phyloP scores from a whole-genome alignment of 2,888 invertebrate species.

The Drosophila dives region DNA sequence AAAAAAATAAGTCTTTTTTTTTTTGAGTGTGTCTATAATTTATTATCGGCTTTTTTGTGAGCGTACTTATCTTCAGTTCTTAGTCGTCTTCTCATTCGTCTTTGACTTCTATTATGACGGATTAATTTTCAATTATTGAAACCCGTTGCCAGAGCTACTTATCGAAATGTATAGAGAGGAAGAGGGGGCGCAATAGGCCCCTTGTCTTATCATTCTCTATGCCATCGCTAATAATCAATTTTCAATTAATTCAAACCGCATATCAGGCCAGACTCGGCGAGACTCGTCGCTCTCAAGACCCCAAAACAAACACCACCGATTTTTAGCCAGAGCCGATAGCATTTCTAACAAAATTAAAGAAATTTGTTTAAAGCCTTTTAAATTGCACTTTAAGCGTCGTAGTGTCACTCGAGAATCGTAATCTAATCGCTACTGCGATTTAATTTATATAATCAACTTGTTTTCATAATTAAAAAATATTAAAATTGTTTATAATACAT shows the following conservation, averaged over 20 bases:
- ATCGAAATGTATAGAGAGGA: slow-evolving; percentile 16
- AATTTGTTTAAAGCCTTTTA: slow-evolving; percentile 80
- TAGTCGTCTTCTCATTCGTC: slow-evolving; percentile 44
- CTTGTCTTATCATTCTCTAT: slow-evolving; percentile 50
- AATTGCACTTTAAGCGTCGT: slow-evolving; percentile 80
- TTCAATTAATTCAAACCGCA: slow-evolving; percentile 78
- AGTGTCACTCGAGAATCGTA: slow-evolving; percentile 65
- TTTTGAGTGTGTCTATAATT: slow-evolving; percentile 28
- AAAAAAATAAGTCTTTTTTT: no score
- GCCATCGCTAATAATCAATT: slow-evolving; percentile 78
- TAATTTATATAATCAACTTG: slow-evolving; percentile 83
- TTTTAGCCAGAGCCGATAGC: slow-evolving; percentile 44
- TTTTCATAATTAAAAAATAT: slow-evolving; percentile 83
- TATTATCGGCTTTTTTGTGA: slow-evolving; percentile 33
- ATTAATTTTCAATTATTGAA: slow-evolving; percentile 83
- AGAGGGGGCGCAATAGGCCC: background rate
- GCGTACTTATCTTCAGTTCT: slow-evolving; percentile 34
- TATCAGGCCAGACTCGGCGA: slow-evolving; percentile 34
- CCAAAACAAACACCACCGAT: slow-evolving; percentile 7
- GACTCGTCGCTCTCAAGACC: slow-evolving; percentile 7
- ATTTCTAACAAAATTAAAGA: slow-evolving; percentile 63
- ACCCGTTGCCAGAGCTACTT: slow-evolving; percentile 35
- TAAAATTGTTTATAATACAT: slow-evolving; percentile 73
- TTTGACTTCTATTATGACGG: slow-evolving; percentile 84
- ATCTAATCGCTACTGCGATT: slow-evolving; percentile 81